Percentiles rank a stretch among this genome's conserved stretches.
Evolutionary conservation across 2,113 vertebrate species (phyloP).

Genomic region (Salvator merianae): DNA sequence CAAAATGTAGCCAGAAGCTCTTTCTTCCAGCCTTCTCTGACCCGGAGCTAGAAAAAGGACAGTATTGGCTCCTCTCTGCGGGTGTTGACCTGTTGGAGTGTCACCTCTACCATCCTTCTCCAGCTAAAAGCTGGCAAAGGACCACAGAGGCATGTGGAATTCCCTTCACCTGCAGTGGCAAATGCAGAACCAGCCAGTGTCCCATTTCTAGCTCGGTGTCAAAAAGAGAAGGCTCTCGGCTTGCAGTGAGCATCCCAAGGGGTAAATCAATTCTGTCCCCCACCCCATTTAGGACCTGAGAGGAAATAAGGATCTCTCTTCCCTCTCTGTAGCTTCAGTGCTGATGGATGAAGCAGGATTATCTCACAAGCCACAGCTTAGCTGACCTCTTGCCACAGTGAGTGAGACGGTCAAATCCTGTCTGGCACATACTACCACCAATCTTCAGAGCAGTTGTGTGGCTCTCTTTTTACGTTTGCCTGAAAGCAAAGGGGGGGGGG

Average conservation of each 20-base stretch:
- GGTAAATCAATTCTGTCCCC: background rate
- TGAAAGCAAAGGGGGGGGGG: background rate
- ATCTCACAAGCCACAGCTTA: background rate
- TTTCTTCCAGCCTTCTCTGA: background rate
- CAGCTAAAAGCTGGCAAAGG: background rate
- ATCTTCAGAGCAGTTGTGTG: background rate
- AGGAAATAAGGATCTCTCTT: background rate
- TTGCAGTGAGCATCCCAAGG: background rate
- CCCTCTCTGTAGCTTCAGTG: background rate
- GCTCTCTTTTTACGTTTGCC: background rate
- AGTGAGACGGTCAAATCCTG: background rate
- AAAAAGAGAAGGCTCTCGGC: background rate
- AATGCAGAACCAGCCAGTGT: background rate
- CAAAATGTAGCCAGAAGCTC: background rate
- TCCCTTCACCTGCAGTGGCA: background rate
- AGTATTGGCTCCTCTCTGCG: background rate
- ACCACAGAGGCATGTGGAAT: too few species aligned
- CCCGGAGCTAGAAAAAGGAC: background rate
- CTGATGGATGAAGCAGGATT: background rate
- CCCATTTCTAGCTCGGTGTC: too few species aligned
- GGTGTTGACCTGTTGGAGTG: background rate
- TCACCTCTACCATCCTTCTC: too few species aligned
- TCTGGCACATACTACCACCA: background rate
- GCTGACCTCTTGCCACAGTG: background rate
- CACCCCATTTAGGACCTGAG: background rate